These are phyloP conservation scores for Acipenser ruthenus DNA, from an alignment of 2,797 vertebrate species.

Conservation along the genomic window DNA sequence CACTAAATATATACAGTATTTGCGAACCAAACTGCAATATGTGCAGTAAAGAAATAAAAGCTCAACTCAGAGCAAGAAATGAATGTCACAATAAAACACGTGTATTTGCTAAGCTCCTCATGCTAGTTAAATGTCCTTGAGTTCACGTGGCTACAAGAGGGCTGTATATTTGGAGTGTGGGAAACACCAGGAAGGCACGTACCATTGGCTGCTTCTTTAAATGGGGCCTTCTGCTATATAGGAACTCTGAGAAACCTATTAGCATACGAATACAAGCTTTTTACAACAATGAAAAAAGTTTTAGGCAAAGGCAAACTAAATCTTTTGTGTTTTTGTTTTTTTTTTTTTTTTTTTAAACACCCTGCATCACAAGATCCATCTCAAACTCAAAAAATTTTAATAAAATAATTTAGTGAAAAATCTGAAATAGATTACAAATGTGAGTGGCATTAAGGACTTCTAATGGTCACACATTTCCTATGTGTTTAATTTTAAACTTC, in stretches of 20 bases:
- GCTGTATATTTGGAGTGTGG: slow-evolving; percentile 43
- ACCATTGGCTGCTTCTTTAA: slow-evolving; percentile 36
- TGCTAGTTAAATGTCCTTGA: neutral
- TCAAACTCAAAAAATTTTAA: neutral
- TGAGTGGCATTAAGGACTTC: neutral
- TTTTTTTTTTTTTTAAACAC: neutral
- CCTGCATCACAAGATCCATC: neutral
- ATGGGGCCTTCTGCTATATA: slow-evolving; percentile 22
- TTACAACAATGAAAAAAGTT: slow-evolving; percentile 11
- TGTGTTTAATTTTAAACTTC: no score
- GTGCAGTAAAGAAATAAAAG: no score
- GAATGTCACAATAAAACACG: no score
- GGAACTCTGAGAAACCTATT: slow-evolving; percentile 35
- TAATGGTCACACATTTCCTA: no score
- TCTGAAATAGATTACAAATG: neutral
- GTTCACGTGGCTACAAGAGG: neutral
- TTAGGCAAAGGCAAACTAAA: slow-evolving; percentile 5
- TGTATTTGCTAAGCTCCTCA: no score
- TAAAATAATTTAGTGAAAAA: neutral
- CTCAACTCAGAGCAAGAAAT: no score
- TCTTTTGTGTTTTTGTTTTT: neutral
- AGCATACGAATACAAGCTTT: slow-evolving; percentile 53
- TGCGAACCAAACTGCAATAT: no score
- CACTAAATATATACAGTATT: no score
- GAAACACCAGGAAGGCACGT: slow-evolving; percentile 37